Evolutionary conservation across 2,113 vertebrate species (phyloP).

Genomic region (Rhinichthys klamathensis): DNA sequence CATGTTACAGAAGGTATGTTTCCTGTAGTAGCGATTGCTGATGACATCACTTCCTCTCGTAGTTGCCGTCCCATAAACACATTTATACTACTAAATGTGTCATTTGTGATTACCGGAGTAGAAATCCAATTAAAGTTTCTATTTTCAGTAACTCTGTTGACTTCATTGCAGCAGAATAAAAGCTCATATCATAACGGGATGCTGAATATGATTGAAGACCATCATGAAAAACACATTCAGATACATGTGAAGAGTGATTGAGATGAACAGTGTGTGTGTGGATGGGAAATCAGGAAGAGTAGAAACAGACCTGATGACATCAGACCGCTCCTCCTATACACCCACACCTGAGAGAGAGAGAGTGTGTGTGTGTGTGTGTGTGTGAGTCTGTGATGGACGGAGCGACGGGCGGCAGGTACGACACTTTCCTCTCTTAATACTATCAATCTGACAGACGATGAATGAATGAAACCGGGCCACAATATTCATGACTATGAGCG

Average conservation of each 20-base stretch:
- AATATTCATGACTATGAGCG: neutral
- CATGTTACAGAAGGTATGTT: neutral
- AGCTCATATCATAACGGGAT: neutral
- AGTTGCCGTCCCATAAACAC: constrained; percentile 14
- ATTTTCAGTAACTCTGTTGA: constrained; percentile 64
- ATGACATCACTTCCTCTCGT: constrained; percentile 33
- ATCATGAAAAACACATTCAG: neutral
- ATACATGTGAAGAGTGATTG: no score
- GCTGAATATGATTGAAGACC: neutral
- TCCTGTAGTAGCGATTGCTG: neutral
- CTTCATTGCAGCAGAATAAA: constrained; percentile 3
- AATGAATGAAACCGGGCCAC: neutral
- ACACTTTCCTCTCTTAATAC: neutral
- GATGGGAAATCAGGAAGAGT: neutral
- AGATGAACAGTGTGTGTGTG: neutral
- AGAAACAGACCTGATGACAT: neutral
- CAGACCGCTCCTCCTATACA: neutral
- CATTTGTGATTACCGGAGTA: constrained; percentile 56
- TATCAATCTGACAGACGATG: neutral
- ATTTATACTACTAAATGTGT: constrained; percentile 50
- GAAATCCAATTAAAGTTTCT: constrained; percentile 66
- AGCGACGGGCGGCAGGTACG: neutral
- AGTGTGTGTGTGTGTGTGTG: neutral
- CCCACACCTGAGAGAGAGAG: neutral
- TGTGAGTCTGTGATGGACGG: neutral